Evolutionary conservation across 2,888 invertebrate genomes (phyloP).

Genomic region (Drosophila vallismaia): DNA sequence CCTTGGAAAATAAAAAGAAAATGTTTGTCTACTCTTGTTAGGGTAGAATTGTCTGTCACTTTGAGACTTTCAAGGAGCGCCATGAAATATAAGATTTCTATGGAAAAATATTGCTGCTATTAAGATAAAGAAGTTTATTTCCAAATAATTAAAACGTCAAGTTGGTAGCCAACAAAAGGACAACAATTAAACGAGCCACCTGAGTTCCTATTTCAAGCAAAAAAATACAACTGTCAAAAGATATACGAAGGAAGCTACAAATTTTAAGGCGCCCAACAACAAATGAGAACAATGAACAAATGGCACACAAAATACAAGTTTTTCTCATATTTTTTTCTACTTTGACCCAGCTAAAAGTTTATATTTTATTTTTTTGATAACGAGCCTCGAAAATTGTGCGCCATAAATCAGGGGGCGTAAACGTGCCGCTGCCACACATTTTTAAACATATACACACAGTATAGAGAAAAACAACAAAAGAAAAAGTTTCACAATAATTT

Average conservation of each 20-base stretch:
- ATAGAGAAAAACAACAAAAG: constrained; percentile 11
- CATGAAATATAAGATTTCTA: background rate
- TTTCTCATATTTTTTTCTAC: constrained; percentile 11
- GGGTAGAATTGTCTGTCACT: constrained; percentile 76
- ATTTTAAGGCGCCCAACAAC: constrained; percentile 21
- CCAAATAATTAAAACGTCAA: constrained; percentile 26
- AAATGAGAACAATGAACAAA: constrained; percentile 39
- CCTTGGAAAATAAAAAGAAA: constrained; percentile 27
- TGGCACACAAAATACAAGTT: constrained; percentile 38
- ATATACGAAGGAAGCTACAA: constrained; percentile 36
- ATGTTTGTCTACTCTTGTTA: constrained; percentile 57
- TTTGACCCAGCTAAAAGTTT: constrained; percentile 33
- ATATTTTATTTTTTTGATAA: constrained; percentile 61
- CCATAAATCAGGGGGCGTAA: constrained; percentile 71
- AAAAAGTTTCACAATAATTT: constrained; percentile 56
- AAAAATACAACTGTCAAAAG: constrained; percentile 50
- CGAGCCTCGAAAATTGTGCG: constrained; percentile 59
- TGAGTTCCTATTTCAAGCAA: constrained; percentile 24
- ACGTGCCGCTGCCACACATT: constrained; percentile 9
- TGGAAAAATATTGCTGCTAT: constrained; percentile 11
- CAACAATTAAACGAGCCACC: constrained; percentile 23
- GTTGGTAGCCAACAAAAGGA: constrained; percentile 3
- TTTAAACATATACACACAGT: constrained; percentile 9
- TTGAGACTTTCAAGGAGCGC: constrained; percentile 64
- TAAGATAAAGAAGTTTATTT: constrained; percentile 5